A percentile compares a stretch with the other conserved stretches of the same genome.
Conservation (phyloP, 1,140 invertebrate genomes). For the Mya arenaria region DNA sequence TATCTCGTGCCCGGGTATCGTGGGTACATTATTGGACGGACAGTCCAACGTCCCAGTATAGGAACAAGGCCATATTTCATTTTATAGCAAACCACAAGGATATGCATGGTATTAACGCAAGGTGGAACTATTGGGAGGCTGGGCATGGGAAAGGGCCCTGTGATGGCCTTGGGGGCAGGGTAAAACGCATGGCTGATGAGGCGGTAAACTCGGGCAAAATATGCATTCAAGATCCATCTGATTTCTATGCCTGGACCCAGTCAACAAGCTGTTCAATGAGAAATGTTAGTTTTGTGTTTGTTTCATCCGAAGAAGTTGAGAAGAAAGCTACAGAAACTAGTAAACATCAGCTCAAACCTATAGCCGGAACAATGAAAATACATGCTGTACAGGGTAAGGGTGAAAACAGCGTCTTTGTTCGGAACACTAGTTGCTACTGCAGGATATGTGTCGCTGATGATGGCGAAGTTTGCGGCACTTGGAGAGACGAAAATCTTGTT, state of each 20-base stretch:
- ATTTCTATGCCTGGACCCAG: constrained; percentile 23
- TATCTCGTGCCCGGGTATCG: neutral
- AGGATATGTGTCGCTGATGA: too few species aligned
- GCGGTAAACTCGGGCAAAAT: constrained; percentile 41
- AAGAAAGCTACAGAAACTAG: constrained; percentile 12
- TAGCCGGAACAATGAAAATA: constrained; percentile 55
- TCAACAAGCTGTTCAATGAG: constrained; percentile 25
- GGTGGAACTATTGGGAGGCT: constrained; percentile 49
- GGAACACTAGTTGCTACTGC: constrained; percentile 3
- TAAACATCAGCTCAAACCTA: neutral
- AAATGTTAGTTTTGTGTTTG: constrained; percentile 28
- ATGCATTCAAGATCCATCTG: constrained; percentile 22
- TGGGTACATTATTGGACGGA: constrained; percentile 51
- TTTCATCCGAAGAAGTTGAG: constrained; percentile 5
- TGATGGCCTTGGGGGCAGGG: constrained; percentile 21
- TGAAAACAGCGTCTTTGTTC: constrained; percentile 3
- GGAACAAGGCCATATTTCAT: constrained; percentile 48
- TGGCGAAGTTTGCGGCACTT: too few species aligned
- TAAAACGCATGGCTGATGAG: constrained; percentile 52
- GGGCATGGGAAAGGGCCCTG: constrained; percentile 57
- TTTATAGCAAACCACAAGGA: constrained; percentile 38
- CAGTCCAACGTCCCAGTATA: constrained; percentile 50
- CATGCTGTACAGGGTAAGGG: constrained; percentile 53
- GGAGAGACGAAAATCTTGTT: too few species aligned
- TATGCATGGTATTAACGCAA: constrained; percentile 22